Evolutionary conservation across 2,113 vertebrate genomes (phyloP).

Genomic region (Tauraco erythrolophus): DNA sequence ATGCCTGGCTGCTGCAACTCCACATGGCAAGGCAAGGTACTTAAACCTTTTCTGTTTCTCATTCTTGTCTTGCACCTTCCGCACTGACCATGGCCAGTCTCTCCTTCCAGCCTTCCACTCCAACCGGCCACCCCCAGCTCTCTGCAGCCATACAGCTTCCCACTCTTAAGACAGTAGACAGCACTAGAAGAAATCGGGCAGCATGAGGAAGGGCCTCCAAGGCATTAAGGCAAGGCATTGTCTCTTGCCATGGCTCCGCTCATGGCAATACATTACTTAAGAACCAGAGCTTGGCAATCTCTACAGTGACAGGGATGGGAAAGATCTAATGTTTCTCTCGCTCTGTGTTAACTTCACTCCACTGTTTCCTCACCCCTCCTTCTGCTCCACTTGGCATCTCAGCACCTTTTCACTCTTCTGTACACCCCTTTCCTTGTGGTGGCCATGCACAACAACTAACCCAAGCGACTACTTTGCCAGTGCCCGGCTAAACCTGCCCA

Average conservation of each 20-base stretch:
- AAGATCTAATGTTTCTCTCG: neutral
- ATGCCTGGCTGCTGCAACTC: neutral
- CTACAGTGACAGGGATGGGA: neutral
- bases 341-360: neutral
- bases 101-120: neutral
- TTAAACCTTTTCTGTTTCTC: neutral
- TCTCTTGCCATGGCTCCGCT: neutral
- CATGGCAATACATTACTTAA: neutral
- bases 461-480: neutral
- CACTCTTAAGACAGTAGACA: neutral
- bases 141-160: neutral
- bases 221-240: neutral
- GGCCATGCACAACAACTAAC: neutral
- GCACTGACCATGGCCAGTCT: neutral
- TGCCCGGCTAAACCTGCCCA: neutral
- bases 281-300: neutral
- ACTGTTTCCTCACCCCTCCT: neutral
- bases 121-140: fast-evolving
- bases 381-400: neutral
- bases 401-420: neutral
- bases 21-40: neutral
- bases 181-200: neutral
- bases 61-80: neutral
- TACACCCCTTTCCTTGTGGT: neutral
- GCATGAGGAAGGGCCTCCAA: neutral